Conservation (phyloP, 2,888 invertebrate species). For the Pandemis cinnamomeana region DNA sequence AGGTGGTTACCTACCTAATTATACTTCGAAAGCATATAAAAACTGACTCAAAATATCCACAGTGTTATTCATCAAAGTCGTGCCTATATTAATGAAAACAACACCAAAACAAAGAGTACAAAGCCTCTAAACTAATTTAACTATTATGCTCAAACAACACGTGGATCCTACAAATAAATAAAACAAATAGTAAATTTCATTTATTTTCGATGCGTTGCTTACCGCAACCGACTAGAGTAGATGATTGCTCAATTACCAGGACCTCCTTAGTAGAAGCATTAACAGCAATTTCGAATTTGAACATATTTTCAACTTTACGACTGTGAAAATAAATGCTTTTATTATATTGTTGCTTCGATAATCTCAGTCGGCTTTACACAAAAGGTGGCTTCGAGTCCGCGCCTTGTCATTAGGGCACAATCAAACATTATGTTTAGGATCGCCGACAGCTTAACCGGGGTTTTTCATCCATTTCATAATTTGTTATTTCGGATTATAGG, state of each 20-base stretch:
- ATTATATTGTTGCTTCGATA: conserved; percentile 64
- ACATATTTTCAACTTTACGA: conserved; percentile 72
- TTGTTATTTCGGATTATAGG: conserved; percentile 82
- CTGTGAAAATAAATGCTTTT: conserved; percentile 65
- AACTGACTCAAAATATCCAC: conserved; percentile 12
- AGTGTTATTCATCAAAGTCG: conserved; percentile 35
- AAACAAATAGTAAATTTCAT: conserved; percentile 80
- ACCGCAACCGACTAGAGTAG: conserved; percentile 81
- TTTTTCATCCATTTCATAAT: conserved; percentile 83
- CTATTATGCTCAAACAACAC: conserved; percentile 56
- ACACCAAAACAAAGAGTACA: conserved; percentile 44
- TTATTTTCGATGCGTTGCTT: conserved; percentile 79
- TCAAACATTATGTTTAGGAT: conserved; percentile 84
- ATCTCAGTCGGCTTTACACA: conserved; percentile 78
- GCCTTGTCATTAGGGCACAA: conserved; percentile 83
- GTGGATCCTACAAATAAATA: conserved; percentile 61
- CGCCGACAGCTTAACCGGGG: conserved; percentile 82
- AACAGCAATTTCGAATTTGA: conserved; percentile 58
- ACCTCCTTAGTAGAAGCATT: conserved; percentile 83
- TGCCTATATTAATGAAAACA: conserved; percentile 42
- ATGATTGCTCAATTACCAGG: conserved; percentile 84
- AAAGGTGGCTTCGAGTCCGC: conserved; percentile 78
- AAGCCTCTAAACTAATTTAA: conserved; percentile 52
- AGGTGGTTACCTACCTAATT: not conserved
- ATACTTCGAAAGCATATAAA: conserved; percentile 6